These are phyloP conservation scores for Heteromormyrus szaboi DNA, from an alignment of 2,797 vertebrate genomes.

Conservation along the genomic window DNA sequence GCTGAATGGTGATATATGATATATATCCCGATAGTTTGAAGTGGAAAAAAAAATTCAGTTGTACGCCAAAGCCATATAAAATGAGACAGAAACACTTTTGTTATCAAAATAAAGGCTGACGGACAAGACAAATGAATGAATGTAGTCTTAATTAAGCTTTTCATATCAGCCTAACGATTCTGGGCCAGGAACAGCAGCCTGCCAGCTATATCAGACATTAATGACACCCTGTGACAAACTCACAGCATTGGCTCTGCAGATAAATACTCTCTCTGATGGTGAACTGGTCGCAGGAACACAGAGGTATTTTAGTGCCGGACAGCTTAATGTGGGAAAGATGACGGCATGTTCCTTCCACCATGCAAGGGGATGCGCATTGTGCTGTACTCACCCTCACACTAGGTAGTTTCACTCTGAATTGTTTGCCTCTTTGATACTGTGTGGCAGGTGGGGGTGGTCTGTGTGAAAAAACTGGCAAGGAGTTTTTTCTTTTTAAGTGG, in stretches of 20 bases:
- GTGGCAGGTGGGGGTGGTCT: background rate
- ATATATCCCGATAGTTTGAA: background rate
- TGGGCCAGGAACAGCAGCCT: background rate
- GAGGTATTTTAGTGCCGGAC: background rate
- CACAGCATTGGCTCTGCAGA: background rate
- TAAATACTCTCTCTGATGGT: background rate
- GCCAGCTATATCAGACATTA: background rate
- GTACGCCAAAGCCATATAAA: background rate
- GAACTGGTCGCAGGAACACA: background rate
- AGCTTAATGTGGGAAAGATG: background rate
- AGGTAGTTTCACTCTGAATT: background rate
- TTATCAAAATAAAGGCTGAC: background rate
- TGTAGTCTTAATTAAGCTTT: background rate
- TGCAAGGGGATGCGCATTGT: background rate
- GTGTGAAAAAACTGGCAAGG: background rate
- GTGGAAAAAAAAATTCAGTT: background rate
- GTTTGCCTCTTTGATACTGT: background rate
- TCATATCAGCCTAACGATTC: background rate
- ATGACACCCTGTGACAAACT: background rate
- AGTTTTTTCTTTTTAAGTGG: background rate
- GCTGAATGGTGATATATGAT: background rate
- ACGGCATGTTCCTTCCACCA: background rate
- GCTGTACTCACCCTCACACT: background rate
- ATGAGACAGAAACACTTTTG: background rate
- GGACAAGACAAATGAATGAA: background rate